Percentiles rank a stretch among this genome's conserved stretches.
phyloP scores from a whole-genome alignment of 1,140 invertebrate species.

The Protaetia brevitarsis region DNA sequence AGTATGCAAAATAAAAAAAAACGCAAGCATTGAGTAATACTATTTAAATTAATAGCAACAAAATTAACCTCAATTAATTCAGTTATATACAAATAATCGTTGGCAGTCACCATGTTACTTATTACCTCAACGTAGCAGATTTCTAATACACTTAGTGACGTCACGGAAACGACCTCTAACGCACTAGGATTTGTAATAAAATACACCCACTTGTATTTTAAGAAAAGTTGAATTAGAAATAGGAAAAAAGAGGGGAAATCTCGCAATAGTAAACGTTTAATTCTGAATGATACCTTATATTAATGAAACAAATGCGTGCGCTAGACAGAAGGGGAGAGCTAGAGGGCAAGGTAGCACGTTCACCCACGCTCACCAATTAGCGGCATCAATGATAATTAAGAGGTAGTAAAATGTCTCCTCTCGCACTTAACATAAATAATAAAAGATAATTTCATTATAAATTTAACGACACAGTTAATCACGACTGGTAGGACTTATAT shows the following conservation, averaged over 20 bases:
- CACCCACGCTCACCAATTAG: not conserved
- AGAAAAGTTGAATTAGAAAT: not conserved
- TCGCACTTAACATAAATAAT: too few relatives aligned
- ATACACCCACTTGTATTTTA: slow-evolving; percentile 6
- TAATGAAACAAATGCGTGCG: not conserved
- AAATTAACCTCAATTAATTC: too few relatives aligned
- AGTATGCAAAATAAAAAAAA: too few relatives aligned
- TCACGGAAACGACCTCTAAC: not conserved
- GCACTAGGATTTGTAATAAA: slow-evolving; percentile 15
- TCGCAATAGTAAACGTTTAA: not conserved
- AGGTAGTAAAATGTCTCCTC: not conserved
- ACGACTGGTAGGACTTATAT: too few relatives aligned
- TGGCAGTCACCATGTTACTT: slow-evolving; percentile 10
- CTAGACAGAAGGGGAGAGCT: not conserved
- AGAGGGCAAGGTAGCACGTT: slow-evolving; percentile 4
- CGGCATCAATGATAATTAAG: not conserved
- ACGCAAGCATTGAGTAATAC: too few relatives aligned
- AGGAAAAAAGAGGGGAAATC: not conserved
- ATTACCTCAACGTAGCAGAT: not conserved
- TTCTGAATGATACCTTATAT: slow-evolving; percentile 3
- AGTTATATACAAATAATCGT: too few relatives aligned
- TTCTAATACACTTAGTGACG: slow-evolving; percentile 5
- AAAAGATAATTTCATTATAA: too few relatives aligned
- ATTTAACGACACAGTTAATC: too few relatives aligned
- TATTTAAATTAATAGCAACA: too few relatives aligned